Evolutionary conservation across 2,113 vertebrate species (phyloP).

Genomic region (Lasiurus borealis): DNA sequence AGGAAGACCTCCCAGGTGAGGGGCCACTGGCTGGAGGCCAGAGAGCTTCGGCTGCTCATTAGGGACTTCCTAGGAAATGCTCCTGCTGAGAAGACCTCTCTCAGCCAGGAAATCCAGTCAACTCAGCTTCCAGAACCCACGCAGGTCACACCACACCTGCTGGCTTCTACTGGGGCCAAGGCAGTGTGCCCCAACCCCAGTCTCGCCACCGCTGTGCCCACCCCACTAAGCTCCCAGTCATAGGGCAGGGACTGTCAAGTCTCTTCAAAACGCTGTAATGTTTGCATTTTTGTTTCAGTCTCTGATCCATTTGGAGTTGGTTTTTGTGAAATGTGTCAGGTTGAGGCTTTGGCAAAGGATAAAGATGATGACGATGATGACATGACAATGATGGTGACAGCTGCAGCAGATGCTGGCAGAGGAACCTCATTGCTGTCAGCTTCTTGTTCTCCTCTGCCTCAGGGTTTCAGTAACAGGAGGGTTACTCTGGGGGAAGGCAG

Average conservation of each 20-base stretch:
- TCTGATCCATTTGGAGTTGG: background rate
- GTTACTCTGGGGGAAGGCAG: too few relatives aligned
- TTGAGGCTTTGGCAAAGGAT: rapidly evolving
- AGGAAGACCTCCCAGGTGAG: background rate
- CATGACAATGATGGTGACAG: background rate
- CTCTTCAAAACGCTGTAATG: rapidly evolving
- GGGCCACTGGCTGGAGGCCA: rapidly evolving
- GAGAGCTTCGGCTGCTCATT: background rate
- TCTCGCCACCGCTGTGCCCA: background rate
- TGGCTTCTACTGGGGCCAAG: rapidly evolving
- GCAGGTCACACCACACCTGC: rapidly evolving
- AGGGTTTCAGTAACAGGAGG: background rate
- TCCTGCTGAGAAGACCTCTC: background rate
- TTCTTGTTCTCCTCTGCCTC: background rate
- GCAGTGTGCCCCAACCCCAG: background rate
- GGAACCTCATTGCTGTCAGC: background rate
- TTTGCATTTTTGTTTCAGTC: background rate
- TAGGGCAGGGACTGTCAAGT: rapidly evolving
- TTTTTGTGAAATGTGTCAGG: background rate
- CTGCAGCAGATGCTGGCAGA: background rate
- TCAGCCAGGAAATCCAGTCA: background rate
- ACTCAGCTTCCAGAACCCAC: rapidly evolving
- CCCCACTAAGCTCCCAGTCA: rapidly evolving
- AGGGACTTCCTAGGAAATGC: background rate
- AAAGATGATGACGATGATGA: too few relatives aligned